A percentile compares a stretch with the other conserved stretches of the same genome.
phyloP scores from a whole-genome alignment of 2,888 invertebrate genomes.

The Pherbina coryleti region DNA sequence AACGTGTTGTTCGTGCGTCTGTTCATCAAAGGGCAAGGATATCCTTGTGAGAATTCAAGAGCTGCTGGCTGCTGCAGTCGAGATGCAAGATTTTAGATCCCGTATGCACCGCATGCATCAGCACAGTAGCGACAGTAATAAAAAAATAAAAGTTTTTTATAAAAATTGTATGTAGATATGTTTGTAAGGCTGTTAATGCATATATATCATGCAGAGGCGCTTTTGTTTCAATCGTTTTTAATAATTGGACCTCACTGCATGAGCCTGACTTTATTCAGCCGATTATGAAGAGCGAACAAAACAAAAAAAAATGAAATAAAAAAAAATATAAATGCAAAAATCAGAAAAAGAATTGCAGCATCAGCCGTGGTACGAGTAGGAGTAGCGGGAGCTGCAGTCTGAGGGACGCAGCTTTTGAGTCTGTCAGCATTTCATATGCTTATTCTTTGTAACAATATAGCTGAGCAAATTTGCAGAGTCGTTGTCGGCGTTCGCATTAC shows the following conservation, averaged over 20 bases:
- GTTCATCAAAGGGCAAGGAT: slow-evolving; percentile 24
- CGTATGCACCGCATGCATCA: neutral
- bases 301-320: neutral
- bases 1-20: neutral
- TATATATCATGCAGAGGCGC: slow-evolving; percentile 4
- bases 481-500: neutral
- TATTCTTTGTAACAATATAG: neutral
- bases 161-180: neutral
- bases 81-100: neutral
- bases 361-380: no score
- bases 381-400: neutral
- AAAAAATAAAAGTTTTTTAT: neutral
- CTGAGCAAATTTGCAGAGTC: neutral
- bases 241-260: slow-evolving; percentile 22
- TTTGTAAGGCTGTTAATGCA: neutral
- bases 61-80: neutral
- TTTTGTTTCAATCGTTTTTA: slow-evolving; percentile 32
- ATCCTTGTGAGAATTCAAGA: neutral
- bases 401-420: neutral
- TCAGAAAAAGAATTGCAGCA: neutral
- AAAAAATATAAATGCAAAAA: neutral
- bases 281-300: slow-evolving; percentile 2
- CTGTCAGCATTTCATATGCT: slow-evolving; percentile 11
- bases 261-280: neutral
- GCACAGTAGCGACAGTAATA: neutral